These are phyloP conservation scores for Onychorhynchus coronatus DNA, from an alignment of 2,113 vertebrate genomes.

Conservation along the genomic window DNA sequence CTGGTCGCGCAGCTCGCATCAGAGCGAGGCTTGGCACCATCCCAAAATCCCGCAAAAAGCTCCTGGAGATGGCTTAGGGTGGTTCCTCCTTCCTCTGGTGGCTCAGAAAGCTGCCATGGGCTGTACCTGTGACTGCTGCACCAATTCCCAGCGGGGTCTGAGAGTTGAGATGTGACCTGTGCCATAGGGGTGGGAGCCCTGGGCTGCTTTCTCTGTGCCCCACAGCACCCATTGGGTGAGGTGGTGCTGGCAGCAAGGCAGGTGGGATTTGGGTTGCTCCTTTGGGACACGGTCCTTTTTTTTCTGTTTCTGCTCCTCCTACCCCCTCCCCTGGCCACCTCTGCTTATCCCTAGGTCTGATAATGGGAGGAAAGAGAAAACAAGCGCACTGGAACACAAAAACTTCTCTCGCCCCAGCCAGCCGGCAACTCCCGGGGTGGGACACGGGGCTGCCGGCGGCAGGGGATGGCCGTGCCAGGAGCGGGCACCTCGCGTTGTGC, in stretches of 20 bases:
- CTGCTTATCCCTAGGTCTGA: not conserved
- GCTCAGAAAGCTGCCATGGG: not conserved
- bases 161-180: not conserved
- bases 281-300: not conserved
- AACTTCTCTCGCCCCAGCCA: not conserved
- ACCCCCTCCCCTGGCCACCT: not conserved
- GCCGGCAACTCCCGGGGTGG: accelerated
- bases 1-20: accelerated
- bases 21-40: not conserved
- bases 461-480: not conserved
- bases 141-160: accelerated
- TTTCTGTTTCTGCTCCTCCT: not conserved
- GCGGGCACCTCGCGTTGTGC: accelerated
- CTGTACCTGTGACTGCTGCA: not conserved
- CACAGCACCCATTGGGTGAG: not conserved
- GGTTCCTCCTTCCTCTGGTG: not conserved
- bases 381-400: not conserved
- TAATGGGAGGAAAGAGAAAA: not conserved
- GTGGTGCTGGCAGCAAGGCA: not conserved
- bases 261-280: not conserved
- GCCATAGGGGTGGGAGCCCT: not conserved
- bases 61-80: not conserved
- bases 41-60: not conserved
- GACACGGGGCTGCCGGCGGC: accelerated
- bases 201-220: too few relatives aligned